Percentiles rank a stretch among this genome's conserved stretches.
Evolutionary conservation across 2,797 vertebrate genomes (phyloP).

Genomic region (Gymnothorax javanicus): DNA sequence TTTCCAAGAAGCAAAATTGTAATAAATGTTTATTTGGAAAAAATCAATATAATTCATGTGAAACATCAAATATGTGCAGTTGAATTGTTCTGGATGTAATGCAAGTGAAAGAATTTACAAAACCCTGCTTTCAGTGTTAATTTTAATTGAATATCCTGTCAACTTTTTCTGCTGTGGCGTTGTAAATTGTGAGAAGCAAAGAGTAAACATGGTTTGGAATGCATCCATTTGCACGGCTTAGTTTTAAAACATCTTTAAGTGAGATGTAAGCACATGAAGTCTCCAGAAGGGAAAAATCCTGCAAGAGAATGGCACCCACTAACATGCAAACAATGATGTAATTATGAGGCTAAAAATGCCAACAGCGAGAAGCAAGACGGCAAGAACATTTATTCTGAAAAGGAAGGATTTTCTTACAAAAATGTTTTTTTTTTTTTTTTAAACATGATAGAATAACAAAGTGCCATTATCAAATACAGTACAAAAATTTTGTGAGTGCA

Average conservation of each 20-base stretch:
- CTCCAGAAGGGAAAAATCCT: background rate
- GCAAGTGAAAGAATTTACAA: too few species aligned
- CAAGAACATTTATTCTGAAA: slow-evolving; percentile 35
- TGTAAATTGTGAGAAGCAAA: too few species aligned
- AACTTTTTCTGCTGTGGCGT: too few species aligned
- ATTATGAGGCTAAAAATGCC: background rate
- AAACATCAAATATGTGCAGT: too few species aligned
- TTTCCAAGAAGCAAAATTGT: too few species aligned
- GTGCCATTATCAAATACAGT: slow-evolving; percentile 31
- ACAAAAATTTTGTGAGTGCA: slow-evolving; percentile 19
- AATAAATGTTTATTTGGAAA: too few species aligned
- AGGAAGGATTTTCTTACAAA: slow-evolving; percentile 32
- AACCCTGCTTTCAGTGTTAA: too few species aligned
- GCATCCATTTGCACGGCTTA: too few species aligned
- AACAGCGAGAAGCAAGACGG: background rate
- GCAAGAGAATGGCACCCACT: background rate
- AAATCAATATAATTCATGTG: too few species aligned
- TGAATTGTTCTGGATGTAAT: too few species aligned
- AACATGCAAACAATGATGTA: background rate
- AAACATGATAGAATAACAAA: background rate
- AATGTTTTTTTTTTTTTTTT: background rate
- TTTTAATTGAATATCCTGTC: too few species aligned
- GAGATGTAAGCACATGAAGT: background rate
- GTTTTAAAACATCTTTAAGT: background rate
- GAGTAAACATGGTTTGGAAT: too few species aligned